Evolutionary conservation across 1,140 invertebrate genomes (phyloP), one percentile per base, ranked within the genome.

Genomic region (Ostrea denselamellosa): DNA sequence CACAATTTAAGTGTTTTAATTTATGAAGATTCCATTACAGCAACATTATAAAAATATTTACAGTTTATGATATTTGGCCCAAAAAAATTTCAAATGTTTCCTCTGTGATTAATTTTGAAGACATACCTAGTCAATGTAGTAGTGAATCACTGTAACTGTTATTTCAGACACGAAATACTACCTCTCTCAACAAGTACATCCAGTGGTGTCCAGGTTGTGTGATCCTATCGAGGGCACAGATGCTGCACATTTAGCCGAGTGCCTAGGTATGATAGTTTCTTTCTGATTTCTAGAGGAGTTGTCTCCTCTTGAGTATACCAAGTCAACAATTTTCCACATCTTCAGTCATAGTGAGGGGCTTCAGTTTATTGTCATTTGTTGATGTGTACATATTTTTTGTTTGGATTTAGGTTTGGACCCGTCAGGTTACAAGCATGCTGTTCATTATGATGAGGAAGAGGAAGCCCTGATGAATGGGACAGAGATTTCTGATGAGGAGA

Each of bases 171-270:
- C 88, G 2, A 94, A 94, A 62, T 96, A 96, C 90, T 96, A 96
- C 90, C 91, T 96, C 84, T 91, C 94, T 19, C 94, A 96, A 25
- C 95, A 96, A 92, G 96, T 99, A 52, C 98, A 99, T 94, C 99
- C 99, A 0, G 98, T 99, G 0, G 96, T 99, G 85, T 97, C 97
- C 19, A 96, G 99, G 88, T 96, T 99, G 90, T 98, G 98, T 93
- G 98, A 99, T 89, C 98, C 98, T 19, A 98, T 99, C 54, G 98
- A 99, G 90, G 98, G 98, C 2, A 97, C 98, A 85, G 98, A 99
- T 95, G 96, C 97, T 44, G 97, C 97, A 85, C 96, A 97, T 87
- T 96, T 99, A 81, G 99, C 99, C 4, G 96, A 98, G 93, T 97
- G 97, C 93, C 95, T 99, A 85, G 99, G 98, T 95, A 92, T 90